Evolutionary conservation across 2,113 vertebrate genomes (phyloP), one percentile per base, ranked within the genome.

Genomic region (Amphilophus citrinellus): DNA sequence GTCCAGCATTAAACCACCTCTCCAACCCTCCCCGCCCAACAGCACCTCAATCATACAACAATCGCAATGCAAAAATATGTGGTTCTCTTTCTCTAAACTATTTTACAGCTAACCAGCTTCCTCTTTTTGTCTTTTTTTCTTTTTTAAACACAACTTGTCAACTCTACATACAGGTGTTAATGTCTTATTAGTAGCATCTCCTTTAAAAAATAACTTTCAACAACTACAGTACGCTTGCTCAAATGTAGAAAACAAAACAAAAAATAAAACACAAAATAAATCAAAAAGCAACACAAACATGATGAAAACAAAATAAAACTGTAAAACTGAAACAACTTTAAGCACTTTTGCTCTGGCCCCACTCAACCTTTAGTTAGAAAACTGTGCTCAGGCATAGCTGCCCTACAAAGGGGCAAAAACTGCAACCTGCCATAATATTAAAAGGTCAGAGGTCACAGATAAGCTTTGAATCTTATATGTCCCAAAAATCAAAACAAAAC

Each of bases 31-130:
- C 56, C 85, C 57, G 3, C 73, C 83, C 50, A 71, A 30, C 90
- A 92, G 77, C 92, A 89, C 86, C 85, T 91, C 89, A 83, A 77
- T 88, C 87, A 84, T 90, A 88, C 62, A 84, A 93, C 83, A 89
- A 93, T 87, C 78, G 56, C 89, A 89, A 94, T 93, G 94, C 87
- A 94, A 95, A 95, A 95, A 95, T 94, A 95, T 92, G 92, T 92
- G 84, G 83, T 93, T 94, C 90, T 94, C 86, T 92, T 89, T 89
- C 89, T 91, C 90, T 88, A 89, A 88, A 93, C 91, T 95, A 94
- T 87, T 86, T 86, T 93, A 93, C 91, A 94, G 61, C 91, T 93
- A 89, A 82, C 61, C 75, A 80, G 17, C 86, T 24, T 84, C 71
- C 30, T 80, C 63, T 86, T 84, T 85, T 83, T 75, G 24, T 73